Conservation (phyloP, 2,113 vertebrate species). For the Carlito syrichta region DNA sequence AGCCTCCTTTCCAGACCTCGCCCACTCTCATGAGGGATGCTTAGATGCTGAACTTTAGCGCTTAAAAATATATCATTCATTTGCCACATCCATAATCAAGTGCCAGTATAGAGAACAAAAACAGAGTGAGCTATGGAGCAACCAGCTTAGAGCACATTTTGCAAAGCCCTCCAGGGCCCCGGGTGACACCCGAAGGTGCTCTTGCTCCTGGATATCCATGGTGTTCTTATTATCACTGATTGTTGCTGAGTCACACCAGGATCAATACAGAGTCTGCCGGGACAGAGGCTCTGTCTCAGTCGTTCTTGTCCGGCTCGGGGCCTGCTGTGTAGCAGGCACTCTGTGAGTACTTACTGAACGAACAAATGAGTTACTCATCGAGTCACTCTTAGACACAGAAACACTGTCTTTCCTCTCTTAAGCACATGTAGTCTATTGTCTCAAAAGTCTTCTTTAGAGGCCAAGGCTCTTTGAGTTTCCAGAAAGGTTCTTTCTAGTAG, state of each 20-base stretch:
- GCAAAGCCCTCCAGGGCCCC: neutral
- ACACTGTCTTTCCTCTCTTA: neutral
- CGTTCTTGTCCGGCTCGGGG: neutral
- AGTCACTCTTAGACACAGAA: neutral
- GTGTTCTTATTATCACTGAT: neutral
- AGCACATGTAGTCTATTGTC: neutral
- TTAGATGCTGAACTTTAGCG: constrained; percentile 5
- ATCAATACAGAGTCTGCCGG: neutral
- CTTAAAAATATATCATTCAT: neutral
- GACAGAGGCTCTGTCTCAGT: neutral
- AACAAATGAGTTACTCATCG: neutral
- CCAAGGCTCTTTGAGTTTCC: neutral
- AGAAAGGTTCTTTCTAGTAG: neutral
- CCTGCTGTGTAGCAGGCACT: neutral
- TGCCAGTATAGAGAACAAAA: neutral
- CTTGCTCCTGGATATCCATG: neutral
- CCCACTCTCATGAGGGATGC: neutral
- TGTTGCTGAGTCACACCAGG: neutral
- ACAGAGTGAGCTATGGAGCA: neutral
- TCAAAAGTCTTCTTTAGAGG: constrained; percentile 7
- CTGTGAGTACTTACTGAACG: neutral
- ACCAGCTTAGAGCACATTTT: constrained; percentile 4
- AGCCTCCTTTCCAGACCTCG: neutral
- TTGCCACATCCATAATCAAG: neutral
- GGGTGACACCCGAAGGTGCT: neutral